Percentiles rank a stretch among this genome's conserved stretches.
Conservation (phyloP, 2,797 vertebrate species). For the Decapterus maruadsi region DNA sequence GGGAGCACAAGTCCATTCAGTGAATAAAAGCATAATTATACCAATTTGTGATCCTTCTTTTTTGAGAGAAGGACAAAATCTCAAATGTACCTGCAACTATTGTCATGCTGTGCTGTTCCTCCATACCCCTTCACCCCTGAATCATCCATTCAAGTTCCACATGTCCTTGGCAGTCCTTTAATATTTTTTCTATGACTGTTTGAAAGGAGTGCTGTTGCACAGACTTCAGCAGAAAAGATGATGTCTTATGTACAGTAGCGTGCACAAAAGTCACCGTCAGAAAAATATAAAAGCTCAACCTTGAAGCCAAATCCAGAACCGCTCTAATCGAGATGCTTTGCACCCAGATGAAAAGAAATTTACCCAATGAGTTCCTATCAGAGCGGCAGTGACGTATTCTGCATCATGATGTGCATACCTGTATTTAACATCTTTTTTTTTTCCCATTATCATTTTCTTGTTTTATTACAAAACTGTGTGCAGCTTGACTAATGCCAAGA, state of each 20-base stretch:
- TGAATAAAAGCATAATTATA: constrained; percentile 27
- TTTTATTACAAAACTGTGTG: not conserved
- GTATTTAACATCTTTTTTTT: not conserved
- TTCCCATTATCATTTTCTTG: too few relatives aligned
- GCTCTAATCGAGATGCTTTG: constrained; percentile 28
- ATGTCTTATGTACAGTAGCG: constrained; percentile 28
- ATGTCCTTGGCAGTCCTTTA: constrained; percentile 22
- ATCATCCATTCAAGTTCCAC: constrained; percentile 10
- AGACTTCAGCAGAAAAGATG: constrained; percentile 11
- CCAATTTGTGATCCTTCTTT: constrained; percentile 22
- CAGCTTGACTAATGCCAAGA: not conserved
- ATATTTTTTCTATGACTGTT: constrained; percentile 28
- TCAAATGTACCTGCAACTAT: constrained; percentile 17
- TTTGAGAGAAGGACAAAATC: constrained; percentile 38
- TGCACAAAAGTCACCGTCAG: constrained; percentile 23
- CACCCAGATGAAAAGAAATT: constrained; percentile 30
- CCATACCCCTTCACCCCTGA: constrained; percentile 20
- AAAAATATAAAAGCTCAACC: constrained; percentile 49
- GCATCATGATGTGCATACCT: not conserved
- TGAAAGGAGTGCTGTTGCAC: constrained; percentile 26
- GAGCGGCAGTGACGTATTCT: constrained; percentile 12
- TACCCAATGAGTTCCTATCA: not conserved
- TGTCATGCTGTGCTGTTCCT: constrained; percentile 2
- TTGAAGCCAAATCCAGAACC: constrained; percentile 28
- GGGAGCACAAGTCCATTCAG: constrained; percentile 15